phyloP scores from a whole-genome alignment of 2,113 vertebrate species.

The Sitta europaea region DNA sequence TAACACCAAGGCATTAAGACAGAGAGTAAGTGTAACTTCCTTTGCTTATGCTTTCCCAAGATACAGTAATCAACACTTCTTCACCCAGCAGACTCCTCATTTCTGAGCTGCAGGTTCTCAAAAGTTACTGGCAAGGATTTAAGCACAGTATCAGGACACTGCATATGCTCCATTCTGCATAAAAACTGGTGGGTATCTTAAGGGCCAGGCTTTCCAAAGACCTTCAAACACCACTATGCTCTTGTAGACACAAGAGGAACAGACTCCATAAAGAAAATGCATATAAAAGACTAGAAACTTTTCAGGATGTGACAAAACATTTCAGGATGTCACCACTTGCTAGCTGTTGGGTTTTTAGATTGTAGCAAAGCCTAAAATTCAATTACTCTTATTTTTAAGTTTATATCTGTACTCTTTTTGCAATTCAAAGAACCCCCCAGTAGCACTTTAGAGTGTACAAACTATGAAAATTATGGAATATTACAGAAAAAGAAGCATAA shows the following conservation, averaged over 20 bases:
- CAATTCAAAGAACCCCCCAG: not conserved
- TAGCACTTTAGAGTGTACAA: not conserved
- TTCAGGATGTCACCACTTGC: not conserved
- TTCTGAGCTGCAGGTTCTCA: not conserved
- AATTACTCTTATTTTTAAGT: not conserved
- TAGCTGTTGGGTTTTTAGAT: not conserved
- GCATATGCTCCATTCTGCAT: not conserved
- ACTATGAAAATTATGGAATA: not conserved
- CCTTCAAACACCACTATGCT: not conserved
- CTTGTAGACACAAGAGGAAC: not conserved
- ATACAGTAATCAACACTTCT: not conserved
- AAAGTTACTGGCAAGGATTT: not conserved
- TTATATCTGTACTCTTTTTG: not conserved
- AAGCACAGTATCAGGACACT: not conserved
- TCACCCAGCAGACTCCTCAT: not conserved
- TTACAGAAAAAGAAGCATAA: not conserved
- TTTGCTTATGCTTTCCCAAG: not conserved
- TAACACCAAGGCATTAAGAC: not conserved
- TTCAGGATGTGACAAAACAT: not conserved
- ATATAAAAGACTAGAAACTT: not conserved
- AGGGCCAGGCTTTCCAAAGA: not conserved
- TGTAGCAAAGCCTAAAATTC: not conserved
- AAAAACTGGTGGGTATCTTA: not conserved
- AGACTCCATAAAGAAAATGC: not conserved
- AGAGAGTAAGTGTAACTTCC: not conserved